These are phyloP conservation scores for Pseudomyrmex concolor DNA, from an alignment of 1,140 invertebrate genomes.

Conservation along the genomic window DNA sequence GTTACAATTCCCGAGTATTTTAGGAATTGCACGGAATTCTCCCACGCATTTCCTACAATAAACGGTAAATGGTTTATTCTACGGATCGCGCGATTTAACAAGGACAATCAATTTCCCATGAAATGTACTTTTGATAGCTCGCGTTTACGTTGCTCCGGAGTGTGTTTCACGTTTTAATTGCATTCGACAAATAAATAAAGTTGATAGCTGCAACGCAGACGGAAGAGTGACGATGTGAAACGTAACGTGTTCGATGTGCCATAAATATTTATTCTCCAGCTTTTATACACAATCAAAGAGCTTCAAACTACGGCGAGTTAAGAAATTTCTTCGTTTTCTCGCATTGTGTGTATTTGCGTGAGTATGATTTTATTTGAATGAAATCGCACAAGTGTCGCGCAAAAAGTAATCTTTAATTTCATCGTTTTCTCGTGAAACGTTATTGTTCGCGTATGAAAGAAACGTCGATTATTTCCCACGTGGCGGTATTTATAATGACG, in stretches of 20 bases:
- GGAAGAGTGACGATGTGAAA: neutral
- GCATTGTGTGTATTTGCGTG: neutral
- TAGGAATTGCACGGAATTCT: neutral
- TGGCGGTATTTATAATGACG: neutral
- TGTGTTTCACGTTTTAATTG: conserved; percentile 27
- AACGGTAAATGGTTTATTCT: conserved; percentile 1
- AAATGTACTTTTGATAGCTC: neutral
- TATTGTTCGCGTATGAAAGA: neutral
- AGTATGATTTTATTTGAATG: neutral
- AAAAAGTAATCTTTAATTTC: neutral
- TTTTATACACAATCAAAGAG: conserved; percentile 23
- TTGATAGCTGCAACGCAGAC: conserved; percentile 1
- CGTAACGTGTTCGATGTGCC: neutral
- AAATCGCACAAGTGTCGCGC: neutral
- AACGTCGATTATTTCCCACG: neutral
- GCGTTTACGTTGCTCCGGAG: neutral
- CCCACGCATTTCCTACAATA: neutral
- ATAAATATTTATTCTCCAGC: conserved; percentile 60
- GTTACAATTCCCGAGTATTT: neutral
- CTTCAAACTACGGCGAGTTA: conserved; percentile 10
- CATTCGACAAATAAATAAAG: conserved; percentile 45
- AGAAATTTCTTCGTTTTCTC: neutral
- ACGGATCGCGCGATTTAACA: neutral
- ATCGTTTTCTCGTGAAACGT: too few relatives aligned
- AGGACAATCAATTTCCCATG: neutral